phyloP scores from a whole-genome alignment of 2,797 vertebrate species.

The Petrocephalus schoutedeni region DNA sequence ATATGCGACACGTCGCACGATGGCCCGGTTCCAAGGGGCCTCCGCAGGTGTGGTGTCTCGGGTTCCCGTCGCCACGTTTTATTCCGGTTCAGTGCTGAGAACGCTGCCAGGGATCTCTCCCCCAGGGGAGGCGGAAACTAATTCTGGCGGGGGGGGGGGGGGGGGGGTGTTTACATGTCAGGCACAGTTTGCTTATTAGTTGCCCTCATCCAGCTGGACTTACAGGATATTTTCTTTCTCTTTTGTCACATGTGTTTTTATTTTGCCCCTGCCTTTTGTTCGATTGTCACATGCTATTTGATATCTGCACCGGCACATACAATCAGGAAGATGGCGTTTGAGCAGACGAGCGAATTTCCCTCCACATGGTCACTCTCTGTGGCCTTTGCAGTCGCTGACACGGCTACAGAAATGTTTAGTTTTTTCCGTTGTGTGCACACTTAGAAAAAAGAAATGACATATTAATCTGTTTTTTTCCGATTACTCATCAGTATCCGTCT shows the following conservation, averaged over 20 bases:
- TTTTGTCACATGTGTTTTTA: no score
- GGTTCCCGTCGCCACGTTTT: neutral
- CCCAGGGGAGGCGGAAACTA: neutral
- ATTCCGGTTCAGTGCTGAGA: neutral
- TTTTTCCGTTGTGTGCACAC: neutral
- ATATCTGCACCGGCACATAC: slow-evolving; percentile 60
- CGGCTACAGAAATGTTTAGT: neutral
- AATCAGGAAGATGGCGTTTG: slow-evolving; percentile 47
- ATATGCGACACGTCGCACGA: neutral
- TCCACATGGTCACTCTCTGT: neutral
- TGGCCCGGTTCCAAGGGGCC: neutral
- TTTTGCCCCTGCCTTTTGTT: slow-evolving; percentile 20
- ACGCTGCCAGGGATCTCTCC: neutral
- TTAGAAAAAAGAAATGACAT: neutral
- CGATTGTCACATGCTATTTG: slow-evolving; percentile 53
- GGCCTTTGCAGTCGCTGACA: neutral
- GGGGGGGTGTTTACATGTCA: neutral
- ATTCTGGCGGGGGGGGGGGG: neutral
- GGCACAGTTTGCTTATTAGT: neutral
- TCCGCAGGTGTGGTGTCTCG: neutral
- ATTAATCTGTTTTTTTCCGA: neutral
- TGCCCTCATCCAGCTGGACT: neutral
- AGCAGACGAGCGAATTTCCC: neutral
- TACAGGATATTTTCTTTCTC: neutral
- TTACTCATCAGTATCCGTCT: neutral